These are phyloP conservation scores for Phaenicophaeus curvirostris DNA, from an alignment of 2,797 vertebrate genomes.

Conservation along the genomic window DNA sequence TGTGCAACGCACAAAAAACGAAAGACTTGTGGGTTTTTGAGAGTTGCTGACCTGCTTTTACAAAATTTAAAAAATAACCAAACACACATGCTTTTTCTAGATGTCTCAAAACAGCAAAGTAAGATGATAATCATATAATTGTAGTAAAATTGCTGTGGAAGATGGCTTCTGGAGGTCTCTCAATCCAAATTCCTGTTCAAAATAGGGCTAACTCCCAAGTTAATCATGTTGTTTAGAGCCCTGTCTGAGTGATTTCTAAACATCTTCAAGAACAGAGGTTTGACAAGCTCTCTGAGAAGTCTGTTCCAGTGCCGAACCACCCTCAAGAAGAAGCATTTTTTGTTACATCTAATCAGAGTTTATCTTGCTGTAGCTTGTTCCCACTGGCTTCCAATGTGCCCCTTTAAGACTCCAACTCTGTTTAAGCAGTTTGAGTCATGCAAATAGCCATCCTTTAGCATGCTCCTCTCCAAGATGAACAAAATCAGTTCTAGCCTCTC, in stretches of 20 bases:
- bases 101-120: neutral
- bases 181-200: neutral
- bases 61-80: neutral
- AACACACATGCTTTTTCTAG: neutral
- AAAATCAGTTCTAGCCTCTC: neutral
- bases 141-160: neutral
- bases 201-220: neutral
- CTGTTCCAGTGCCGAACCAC: neutral
- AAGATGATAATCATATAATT: neutral
- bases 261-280: neutral
- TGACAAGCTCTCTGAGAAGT: neutral
- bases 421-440: neutral
- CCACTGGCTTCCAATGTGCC: neutral
- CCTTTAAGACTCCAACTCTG: neutral
- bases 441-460: neutral
- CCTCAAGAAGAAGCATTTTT: neutral
- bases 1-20: neutral
- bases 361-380: neutral
- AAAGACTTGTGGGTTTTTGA: neutral
- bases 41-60: constrained; percentile 15
- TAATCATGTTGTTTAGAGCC: neutral
- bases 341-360: neutral
- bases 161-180: neutral
- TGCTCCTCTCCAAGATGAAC: neutral
- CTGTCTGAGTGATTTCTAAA: neutral